phyloP scores from a whole-genome alignment of 2,797 vertebrate species.

The Platalea minor region DNA sequence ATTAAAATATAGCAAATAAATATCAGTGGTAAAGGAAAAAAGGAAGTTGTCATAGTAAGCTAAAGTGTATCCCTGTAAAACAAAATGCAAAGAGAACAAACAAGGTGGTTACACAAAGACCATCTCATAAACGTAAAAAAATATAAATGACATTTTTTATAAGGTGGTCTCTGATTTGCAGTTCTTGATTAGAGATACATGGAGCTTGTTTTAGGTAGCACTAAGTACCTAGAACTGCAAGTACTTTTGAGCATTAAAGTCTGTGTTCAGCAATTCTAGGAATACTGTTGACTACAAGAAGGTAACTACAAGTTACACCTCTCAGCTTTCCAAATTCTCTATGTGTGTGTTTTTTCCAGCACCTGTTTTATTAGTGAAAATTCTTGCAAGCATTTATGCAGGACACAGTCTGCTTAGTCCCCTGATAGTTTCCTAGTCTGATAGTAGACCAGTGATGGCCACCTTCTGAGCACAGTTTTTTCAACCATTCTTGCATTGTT shows the following conservation, averaged over 20 bases:
- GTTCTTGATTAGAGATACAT: background rate
- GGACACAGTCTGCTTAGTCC: background rate
- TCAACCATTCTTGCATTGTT: background rate
- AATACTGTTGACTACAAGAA: background rate
- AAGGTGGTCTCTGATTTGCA: background rate
- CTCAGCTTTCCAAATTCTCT: background rate
- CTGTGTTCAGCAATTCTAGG: background rate
- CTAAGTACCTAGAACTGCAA: background rate
- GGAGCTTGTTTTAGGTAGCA: background rate
- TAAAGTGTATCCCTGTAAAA: constrained; percentile 70
- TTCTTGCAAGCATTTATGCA: background rate
- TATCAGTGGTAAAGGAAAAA: constrained; percentile 73
- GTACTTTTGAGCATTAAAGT: background rate
- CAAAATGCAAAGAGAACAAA: background rate
- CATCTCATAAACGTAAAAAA: background rate
- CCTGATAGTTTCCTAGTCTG: background rate
- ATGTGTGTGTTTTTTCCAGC: background rate
- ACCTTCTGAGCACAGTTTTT: background rate
- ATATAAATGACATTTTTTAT: background rate
- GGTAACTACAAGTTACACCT: background rate
- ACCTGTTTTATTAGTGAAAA: background rate
- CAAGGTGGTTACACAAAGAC: background rate
- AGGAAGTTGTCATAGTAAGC: constrained; percentile 72
- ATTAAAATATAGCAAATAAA: constrained; percentile 73
- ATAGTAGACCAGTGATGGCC: background rate